phyloP scores from a whole-genome alignment of 1,140 invertebrate genomes.

The Copidosoma floridanum region DNA sequence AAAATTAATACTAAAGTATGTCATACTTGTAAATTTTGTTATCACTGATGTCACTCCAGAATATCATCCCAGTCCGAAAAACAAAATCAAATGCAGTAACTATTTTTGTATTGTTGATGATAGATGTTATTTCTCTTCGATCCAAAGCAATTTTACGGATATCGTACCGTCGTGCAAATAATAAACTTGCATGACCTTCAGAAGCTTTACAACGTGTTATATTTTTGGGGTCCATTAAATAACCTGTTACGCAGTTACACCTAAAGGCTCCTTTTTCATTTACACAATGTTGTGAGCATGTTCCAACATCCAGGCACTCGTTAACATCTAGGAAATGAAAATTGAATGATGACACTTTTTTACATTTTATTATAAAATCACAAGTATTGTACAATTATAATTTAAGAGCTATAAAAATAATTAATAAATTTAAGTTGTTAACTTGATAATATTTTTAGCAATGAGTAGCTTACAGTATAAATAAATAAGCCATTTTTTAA shows the following conservation, averaged over 20 bases:
- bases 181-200: constrained; percentile 79
- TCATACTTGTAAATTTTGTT: constrained; percentile 86
- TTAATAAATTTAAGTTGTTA: no score
- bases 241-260: constrained; percentile 87
- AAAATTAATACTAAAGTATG: not conserved
- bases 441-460: no score
- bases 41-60: constrained; percentile 90
- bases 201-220: constrained; percentile 82
- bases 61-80: constrained; percentile 86
- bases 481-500: no score
- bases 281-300: constrained; percentile 89
- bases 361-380: no score
- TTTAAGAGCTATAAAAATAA: no score
- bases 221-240: constrained; percentile 80
- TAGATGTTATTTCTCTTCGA: constrained; percentile 85
- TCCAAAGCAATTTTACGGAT: constrained; percentile 88
- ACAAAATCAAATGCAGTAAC: constrained; percentile 87
- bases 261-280: constrained; percentile 91
- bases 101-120: constrained; percentile 83
- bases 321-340: constrained; percentile 80
- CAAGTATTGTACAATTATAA: no score
- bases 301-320: constrained; percentile 85
- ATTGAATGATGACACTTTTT: no score
- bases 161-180: constrained; percentile 82
- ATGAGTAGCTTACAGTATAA: no score